Conservation (phyloP, 2,113 vertebrate species). For the Oreotragus oreotragus region DNA sequence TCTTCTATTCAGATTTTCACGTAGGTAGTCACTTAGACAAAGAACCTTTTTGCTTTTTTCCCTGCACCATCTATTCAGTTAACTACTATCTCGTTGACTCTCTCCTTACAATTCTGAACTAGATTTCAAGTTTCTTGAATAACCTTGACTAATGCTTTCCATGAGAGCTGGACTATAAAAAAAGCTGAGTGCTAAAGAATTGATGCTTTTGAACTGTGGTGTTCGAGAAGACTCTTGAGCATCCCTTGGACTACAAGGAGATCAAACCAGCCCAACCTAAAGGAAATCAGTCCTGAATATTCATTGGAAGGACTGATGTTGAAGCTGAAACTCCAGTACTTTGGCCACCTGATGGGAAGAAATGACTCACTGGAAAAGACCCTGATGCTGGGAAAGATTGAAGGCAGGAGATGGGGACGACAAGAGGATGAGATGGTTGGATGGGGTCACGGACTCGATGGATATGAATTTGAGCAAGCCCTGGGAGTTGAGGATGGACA, state of each 20-base stretch:
- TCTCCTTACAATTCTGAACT: not conserved
- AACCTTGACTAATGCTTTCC: not conserved
- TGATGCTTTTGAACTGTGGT: not conserved
- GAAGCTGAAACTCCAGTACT: not conserved
- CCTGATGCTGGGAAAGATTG: not conserved
- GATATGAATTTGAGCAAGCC: not conserved
- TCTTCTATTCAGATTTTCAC: not conserved
- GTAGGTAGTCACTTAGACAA: not conserved
- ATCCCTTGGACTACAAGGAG: not conserved
- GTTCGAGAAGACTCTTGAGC: not conserved
- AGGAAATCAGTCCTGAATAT: not conserved
- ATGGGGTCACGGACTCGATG: accelerated
- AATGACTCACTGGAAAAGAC: not conserved
- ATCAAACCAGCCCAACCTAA: not conserved
- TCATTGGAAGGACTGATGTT: not conserved
- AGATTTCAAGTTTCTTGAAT: not conserved
- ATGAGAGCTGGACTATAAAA: not conserved
- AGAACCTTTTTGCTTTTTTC: not conserved
- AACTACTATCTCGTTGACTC: not conserved
- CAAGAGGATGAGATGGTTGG: not conserved
- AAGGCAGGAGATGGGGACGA: not conserved
- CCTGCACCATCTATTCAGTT: not conserved
- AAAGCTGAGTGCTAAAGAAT: not conserved
- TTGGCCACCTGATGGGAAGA: not conserved
- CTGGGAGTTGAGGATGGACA: accelerated